These are phyloP conservation scores for Drosophila pegasa DNA, from an alignment of 2,888 invertebrate genomes.

Conservation along the genomic window DNA sequence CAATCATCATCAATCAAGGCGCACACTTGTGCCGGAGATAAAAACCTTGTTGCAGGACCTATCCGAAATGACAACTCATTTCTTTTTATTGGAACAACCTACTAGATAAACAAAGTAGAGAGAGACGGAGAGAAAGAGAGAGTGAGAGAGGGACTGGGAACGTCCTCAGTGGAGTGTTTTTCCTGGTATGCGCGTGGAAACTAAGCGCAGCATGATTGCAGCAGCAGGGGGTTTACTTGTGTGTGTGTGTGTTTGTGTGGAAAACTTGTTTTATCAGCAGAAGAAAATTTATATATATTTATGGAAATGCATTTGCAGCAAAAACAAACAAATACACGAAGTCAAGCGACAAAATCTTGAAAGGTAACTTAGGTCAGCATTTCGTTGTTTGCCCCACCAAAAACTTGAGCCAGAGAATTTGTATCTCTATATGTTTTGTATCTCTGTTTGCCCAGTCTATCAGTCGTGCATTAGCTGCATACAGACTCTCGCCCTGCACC, in stretches of 20 bases:
- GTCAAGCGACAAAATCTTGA: constrained; percentile 47
- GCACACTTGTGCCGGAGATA: constrained; percentile 58
- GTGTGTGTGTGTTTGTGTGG: neutral
- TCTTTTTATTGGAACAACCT: constrained; percentile 65
- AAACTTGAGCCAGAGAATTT: constrained; percentile 18
- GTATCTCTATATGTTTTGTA: constrained; percentile 31
- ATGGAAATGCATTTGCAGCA: constrained; percentile 59
- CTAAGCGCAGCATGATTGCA: constrained; percentile 39
- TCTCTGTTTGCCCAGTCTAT: constrained; percentile 51
- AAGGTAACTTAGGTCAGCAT: constrained; percentile 47
- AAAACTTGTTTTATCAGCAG: constrained; percentile 67
- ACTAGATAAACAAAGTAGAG: constrained; percentile 44
- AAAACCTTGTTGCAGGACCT: constrained; percentile 21
- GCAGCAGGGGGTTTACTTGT: constrained; percentile 14
- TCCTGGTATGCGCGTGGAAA: constrained; percentile 76
- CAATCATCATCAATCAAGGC: constrained; percentile 66
- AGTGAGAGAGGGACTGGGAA: constrained; percentile 4
- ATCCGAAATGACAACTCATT: constrained; percentile 68
- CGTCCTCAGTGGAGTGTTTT: constrained; percentile 44
- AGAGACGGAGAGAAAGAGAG: constrained; percentile 8
- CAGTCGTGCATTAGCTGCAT: constrained; percentile 39
- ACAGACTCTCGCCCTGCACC: constrained; percentile 35
- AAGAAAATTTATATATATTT: constrained; percentile 63
- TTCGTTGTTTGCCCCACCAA: constrained; percentile 30
- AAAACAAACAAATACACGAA: constrained; percentile 59